A percentile compares a stretch with the other conserved stretches of the same genome.
Conservation (phyloP, 2,888 invertebrate genomes). For the Hyalella azteca region DNA sequence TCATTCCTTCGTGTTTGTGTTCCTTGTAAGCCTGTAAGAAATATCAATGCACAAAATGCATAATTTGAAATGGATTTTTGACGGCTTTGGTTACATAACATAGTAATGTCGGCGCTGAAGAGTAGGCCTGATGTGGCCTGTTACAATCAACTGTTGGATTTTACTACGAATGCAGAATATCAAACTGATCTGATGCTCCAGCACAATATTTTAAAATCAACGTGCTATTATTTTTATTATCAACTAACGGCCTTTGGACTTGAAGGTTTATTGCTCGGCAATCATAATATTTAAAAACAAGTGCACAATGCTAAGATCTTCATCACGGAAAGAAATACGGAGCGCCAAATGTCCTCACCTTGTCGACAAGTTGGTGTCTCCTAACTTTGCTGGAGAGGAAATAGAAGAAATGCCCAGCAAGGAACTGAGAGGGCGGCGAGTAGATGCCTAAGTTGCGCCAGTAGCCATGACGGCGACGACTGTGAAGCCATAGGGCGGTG, state of each 20-base stretch:
- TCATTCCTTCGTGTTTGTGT: background rate
- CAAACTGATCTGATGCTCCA: too few species aligned
- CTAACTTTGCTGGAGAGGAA: background rate
- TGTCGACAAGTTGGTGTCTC: background rate
- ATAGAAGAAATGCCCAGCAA: constrained; percentile 4
- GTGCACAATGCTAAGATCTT: background rate
- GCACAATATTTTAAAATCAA: too few species aligned
- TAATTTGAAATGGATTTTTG: too few species aligned
- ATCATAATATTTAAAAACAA: background rate
- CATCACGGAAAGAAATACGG: too few species aligned
- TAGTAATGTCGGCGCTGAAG: too few species aligned
- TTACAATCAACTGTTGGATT: too few species aligned
- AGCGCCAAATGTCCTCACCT: background rate
- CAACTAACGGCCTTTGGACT: background rate
- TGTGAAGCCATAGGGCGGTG: background rate
- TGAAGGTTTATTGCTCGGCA: background rate
- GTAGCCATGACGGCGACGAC: constrained; percentile 3
- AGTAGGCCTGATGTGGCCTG: too few species aligned
- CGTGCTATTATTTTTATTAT: too few species aligned
- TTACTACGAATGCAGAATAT: too few species aligned
- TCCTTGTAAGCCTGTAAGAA: background rate
- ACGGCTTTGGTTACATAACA: too few species aligned
- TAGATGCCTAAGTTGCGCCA: background rate
- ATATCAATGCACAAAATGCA: too few species aligned
- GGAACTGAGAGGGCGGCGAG: constrained; percentile 18